Evolutionary conservation across 2,797 vertebrate genomes (phyloP), one percentile per base, ranked within the genome.

Genomic region (Ctenochaetus hawaiiensis): DNA sequence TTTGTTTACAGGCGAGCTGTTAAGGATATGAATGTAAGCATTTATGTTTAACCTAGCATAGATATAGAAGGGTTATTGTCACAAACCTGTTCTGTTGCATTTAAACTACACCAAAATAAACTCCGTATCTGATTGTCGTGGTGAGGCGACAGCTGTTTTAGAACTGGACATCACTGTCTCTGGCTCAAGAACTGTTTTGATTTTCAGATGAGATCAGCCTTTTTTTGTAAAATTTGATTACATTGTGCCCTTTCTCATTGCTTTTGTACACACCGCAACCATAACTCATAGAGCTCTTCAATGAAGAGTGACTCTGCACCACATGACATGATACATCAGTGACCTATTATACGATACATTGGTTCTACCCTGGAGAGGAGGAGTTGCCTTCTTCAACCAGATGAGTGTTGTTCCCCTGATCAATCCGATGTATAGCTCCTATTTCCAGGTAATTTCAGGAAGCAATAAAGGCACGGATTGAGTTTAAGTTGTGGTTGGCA

Each of bases 101-200:
- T 92, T 87, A 87, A 88, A 90, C 56, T 87, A 93, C 91, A 94
- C 94, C 94, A 94, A 94, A 95, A 90, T 76, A 83, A 89, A 89
- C 80, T 91, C 82, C 75, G 22, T 72, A 81, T 85, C 69, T 89
- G 87, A 89, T 91, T 91, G 90, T 87, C 60, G 78, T 91, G 75
- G 82, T 75, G 83, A 88, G 88, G 84, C 82, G 83, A 89, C 80
- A 85, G 87, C 83, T 87, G 86, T 92, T 87, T 88, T 76, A 87
- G 85, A 90, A 93, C 90, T 92, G 92, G 88, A 91, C 84, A 83
- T 91, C 90, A 93, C 91, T 93, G 92, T 91, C 88, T 91, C 83
- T 92, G 95, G 95, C 95, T 96, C 87, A 86, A 95, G 92, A 95
- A 95, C 95, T 95, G 95, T 96, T 96, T 94, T 94, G 80, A 90